phyloP scores from a whole-genome alignment of 2,113 vertebrate species.

The Artemisiospiza belli region DNA sequence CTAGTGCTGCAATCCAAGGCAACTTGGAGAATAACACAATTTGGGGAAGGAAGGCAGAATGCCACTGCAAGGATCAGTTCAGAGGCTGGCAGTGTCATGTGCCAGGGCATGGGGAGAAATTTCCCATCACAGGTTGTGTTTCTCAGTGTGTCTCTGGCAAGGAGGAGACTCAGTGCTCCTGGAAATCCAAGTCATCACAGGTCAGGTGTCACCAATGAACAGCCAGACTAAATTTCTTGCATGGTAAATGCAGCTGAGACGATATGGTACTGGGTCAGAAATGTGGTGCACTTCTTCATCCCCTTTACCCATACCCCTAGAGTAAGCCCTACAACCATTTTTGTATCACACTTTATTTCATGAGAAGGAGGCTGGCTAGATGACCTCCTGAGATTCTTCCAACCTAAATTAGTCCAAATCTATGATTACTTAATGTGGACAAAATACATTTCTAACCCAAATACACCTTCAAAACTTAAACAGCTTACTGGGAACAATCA shows the following conservation, averaged over 20 bases:
- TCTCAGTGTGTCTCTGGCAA: slow-evolving; percentile 41
- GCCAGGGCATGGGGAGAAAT: slow-evolving; percentile 36
- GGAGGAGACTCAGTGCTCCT: background rate
- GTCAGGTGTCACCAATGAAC: slow-evolving; percentile 11
- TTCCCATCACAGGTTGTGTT: slow-evolving; percentile 52
- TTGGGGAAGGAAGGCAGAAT: background rate
- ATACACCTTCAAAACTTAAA: background rate
- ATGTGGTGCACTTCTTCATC: background rate
- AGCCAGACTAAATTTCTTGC: background rate
- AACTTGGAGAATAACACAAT: background rate
- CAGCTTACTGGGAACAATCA: background rate
- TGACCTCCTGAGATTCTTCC: background rate
- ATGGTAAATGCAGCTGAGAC: background rate
- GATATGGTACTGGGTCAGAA: background rate
- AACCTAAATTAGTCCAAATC: background rate
- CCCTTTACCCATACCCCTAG: background rate
- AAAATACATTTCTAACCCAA: background rate
- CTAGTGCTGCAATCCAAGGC: background rate
- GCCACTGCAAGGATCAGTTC: background rate
- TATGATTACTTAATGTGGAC: background rate
- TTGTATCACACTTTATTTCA: background rate
- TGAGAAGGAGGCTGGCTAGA: background rate
- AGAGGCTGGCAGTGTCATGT: background rate
- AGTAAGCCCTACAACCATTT: background rate
- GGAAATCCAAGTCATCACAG: background rate